phyloP scores from a whole-genome alignment of 2,797 vertebrate species.

The Enteromius unitaeniatus region DNA sequence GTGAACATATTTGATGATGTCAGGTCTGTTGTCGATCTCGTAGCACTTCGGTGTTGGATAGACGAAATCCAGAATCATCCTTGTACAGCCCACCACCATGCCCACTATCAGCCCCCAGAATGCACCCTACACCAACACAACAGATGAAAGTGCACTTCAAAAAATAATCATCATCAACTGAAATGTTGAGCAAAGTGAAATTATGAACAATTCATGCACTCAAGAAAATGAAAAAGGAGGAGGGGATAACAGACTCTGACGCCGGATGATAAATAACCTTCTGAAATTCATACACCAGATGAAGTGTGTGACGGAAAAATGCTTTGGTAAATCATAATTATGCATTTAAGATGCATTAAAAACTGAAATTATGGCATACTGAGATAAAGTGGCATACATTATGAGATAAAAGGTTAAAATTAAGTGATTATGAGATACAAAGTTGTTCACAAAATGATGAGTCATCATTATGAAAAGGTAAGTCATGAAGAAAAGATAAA shows the following conservation, averaged over 20 bases:
- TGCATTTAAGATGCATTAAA: background rate
- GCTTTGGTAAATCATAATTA: background rate
- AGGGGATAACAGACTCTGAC: background rate
- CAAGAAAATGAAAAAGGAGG: no score
- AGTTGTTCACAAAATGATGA: background rate
- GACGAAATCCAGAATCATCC: slow-evolving; percentile 91
- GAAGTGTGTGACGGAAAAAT: background rate
- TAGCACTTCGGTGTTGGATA: slow-evolving; percentile 84
- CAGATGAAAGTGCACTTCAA: background rate
- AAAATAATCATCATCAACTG: background rate
- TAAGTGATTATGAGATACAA: background rate
- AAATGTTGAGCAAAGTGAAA: background rate
- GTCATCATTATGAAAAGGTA: background rate
- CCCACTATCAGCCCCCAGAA: slow-evolving; percentile 89
- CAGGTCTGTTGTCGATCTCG: slow-evolving; percentile 83
- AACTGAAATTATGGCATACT: no score
- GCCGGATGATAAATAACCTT: background rate
- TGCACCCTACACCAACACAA: slow-evolving; percentile 81
- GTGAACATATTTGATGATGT: slow-evolving; percentile 85
- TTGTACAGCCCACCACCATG: slow-evolving; percentile 80
- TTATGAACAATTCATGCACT: background rate
- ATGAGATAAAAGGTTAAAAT: background rate
- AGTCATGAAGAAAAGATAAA: background rate
- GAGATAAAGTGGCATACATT: background rate
- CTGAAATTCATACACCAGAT: background rate